phyloP scores from a whole-genome alignment of 2,797 vertebrate genomes.

The Australoheros facetus region DNA sequence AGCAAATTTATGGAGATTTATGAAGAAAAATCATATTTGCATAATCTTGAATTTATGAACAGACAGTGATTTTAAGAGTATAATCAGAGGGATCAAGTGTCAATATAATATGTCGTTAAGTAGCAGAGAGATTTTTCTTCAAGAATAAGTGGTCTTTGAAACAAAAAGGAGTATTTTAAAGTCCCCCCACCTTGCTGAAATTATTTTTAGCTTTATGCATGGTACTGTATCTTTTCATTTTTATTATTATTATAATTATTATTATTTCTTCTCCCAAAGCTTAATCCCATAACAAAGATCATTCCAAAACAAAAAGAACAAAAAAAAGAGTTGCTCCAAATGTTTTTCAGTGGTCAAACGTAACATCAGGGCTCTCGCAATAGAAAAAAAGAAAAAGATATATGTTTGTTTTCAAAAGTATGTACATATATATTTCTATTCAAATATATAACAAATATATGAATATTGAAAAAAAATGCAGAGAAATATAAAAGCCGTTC shows the following conservation, averaged over 20 bases:
- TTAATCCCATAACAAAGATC: constrained; percentile 78
- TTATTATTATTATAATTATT: neutral
- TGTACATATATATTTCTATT: constrained; percentile 89
- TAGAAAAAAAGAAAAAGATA: constrained; percentile 81
- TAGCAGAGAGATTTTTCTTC: constrained; percentile 37
- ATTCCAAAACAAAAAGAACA: constrained; percentile 57
- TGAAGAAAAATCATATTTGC: constrained; percentile 49
- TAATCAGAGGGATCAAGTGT: constrained; percentile 39
- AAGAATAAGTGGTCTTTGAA: constrained; percentile 59
- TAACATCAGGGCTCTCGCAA: constrained; percentile 87
- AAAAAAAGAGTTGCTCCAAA: constrained; percentile 76
- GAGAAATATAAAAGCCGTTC: constrained; percentile 83
- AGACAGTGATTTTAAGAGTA: constrained; percentile 39
- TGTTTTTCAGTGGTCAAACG: constrained; percentile 76
- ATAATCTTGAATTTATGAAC: constrained; percentile 52
- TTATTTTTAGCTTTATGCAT: constrained; percentile 72
- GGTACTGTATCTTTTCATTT: constrained; percentile 68
- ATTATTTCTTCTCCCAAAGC: constrained; percentile 76
- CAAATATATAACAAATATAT: constrained; percentile 88
- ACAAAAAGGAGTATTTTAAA: constrained; percentile 57
- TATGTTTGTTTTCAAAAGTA: constrained; percentile 87
- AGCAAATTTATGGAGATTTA: constrained; percentile 53
- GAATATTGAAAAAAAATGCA: constrained; percentile 82
- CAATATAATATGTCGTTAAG: constrained; percentile 36
- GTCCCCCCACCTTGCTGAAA: constrained; percentile 59